Base-by-base conservation (phyloP, 2,888 invertebrate species). In the Spisula subtruncata region DNA sequence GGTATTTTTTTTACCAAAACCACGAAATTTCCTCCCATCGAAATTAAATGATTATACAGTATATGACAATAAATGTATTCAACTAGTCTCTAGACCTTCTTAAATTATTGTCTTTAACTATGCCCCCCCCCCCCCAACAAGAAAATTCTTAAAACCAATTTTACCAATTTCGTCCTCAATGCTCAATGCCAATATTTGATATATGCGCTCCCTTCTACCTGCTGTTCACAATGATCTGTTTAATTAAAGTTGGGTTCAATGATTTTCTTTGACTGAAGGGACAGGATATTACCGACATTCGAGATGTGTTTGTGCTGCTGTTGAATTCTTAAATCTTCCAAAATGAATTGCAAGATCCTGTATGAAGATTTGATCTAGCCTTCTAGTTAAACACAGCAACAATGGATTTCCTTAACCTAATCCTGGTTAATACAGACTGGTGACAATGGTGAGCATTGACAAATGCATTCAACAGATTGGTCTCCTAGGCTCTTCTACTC, bases 261-360 rank as follows among this genome's bases (percentile, higher is more conserved):
- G 25, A 66, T 25, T 66, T 66, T 66, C 60, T 4, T 25, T 25
- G 20, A 66, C 60, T 4, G 25, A 60, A 0, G 20, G 20, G 25
- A 66, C 60, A 66, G 60, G 60, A 66, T n/a, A 66, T 66, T 25
- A 66, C 60, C 10, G 60, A 66, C 20, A 66, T 12, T n/a, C 6
- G 60, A 66, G 60, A 25, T 8, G 10, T 66, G 25, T 66, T 25
- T 25, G 60, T 66, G 60, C 60, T 66, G 60, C 60, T n/a, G 25
- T 66, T 25, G 25, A 66, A 66, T 66, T 66, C 60, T 66, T 25
- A 66, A 66, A 66, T 66, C 60, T 66, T 66, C 60, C 60, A 25
- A 66, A 66, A 25, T 25, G 20, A 25, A 66, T 66, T n/a, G n/a
- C 60, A 66, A 8, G 25, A 66, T n/a, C 25, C n/a, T 25, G 5